Conservation (phyloP, 2,113 vertebrate genomes). For the Henicopernis longicauda region DNA sequence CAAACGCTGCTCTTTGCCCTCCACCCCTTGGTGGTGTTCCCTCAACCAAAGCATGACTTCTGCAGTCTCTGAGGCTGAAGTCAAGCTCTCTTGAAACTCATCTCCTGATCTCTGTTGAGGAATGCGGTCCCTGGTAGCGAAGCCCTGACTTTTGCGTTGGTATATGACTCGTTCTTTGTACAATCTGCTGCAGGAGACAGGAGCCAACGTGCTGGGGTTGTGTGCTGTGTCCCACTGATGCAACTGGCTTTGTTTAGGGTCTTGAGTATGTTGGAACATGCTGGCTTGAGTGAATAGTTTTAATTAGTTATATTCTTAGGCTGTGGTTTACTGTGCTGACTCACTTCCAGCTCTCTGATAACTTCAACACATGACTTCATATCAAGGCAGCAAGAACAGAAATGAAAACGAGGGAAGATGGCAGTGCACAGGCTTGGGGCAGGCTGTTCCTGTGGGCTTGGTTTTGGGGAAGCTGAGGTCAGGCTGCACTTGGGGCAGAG, state of each 20-base stretch:
- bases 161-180: rapidly evolving
- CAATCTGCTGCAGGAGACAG: background rate
- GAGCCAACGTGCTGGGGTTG: background rate
- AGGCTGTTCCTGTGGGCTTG: background rate
- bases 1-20: background rate
- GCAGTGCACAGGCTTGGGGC: background rate
- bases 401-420: background rate
- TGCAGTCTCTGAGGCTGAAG: background rate
- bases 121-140: background rate
- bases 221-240: background rate
- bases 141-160: rapidly evolving
- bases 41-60: background rate
- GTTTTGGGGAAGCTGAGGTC: background rate
- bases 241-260: background rate
- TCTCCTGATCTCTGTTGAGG: background rate
- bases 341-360: slow-evolving; percentile 42
- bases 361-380: background rate
- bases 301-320: background rate
- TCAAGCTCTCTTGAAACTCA: background rate
- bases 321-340: slow-evolving; percentile 33
- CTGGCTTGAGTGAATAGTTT: background rate
- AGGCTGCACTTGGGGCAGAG: background rate
- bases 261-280: background rate
- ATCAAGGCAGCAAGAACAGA: background rate
- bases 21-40: background rate